Evolutionary conservation across 2,888 invertebrate genomes (phyloP).

Genomic region (Chouioia cunea): DNA sequence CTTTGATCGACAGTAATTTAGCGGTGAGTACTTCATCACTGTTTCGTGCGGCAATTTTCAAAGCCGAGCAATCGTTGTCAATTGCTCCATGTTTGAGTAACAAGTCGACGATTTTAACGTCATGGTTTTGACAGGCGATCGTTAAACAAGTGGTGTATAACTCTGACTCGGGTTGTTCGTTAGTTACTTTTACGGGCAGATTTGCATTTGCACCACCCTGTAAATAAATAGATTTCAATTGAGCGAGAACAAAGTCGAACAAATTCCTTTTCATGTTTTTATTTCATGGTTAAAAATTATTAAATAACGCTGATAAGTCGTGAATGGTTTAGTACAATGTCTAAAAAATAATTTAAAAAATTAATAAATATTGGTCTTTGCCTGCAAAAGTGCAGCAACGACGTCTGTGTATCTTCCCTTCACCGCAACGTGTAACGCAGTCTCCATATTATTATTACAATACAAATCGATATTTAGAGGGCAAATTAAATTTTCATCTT

Average conservation of each 20-base stretch:
- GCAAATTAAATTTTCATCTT: conserved; percentile 72
- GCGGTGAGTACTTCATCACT: conserved; percentile 83
- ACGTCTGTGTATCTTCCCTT: conserved; percentile 82
- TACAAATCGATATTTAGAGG: conserved; percentile 82
- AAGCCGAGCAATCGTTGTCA: conserved; percentile 88
- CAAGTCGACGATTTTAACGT: conserved; percentile 80
- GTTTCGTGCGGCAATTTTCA: conserved; percentile 80
- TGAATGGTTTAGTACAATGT: no score
- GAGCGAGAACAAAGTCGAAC: not conserved
- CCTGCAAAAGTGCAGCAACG: conserved; percentile 77
- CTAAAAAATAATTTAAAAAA: not conserved
- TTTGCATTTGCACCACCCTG: conserved; percentile 88
- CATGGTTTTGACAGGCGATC: conserved; percentile 78
- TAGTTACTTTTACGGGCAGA: conserved; percentile 73
- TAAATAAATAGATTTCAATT: not conserved
- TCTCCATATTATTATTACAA: conserved; percentile 83
- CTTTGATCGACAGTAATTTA: conserved; percentile 87
- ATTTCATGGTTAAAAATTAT: not conserved
- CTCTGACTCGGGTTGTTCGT: conserved; percentile 68
- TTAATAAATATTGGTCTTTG: not conserved
- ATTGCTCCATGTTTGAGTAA: conserved; percentile 85
- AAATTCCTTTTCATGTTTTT: conserved; percentile 1
- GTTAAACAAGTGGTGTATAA: conserved; percentile 73
- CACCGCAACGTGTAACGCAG: conserved; percentile 86
- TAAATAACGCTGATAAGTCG: no score